Evolutionary conservation across 2,113 vertebrate species (phyloP).

Genomic region (Stegostoma tigrinum): DNA sequence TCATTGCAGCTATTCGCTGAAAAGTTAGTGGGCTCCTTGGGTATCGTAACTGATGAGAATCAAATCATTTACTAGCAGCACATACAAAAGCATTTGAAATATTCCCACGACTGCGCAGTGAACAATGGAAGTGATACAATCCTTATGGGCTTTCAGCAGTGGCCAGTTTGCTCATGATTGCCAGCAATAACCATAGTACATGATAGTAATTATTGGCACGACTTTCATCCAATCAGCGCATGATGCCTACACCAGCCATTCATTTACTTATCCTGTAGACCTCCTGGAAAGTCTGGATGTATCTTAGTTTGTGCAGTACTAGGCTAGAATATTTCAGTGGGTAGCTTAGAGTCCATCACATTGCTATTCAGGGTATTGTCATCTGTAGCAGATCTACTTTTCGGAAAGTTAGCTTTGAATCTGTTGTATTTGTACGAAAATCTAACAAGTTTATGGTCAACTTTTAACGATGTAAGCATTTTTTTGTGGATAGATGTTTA

Average conservation of each 20-base stretch:
- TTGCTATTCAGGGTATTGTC: background rate
- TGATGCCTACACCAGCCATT: background rate
- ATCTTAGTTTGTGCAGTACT: background rate
- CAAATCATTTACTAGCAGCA: background rate
- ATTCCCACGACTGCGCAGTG: too few relatives aligned
- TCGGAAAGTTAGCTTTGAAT: background rate
- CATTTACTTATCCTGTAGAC: background rate
- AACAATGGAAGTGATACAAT: background rate
- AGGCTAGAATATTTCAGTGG: background rate
- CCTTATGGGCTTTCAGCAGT: too few relatives aligned
- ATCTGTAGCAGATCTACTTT: background rate
- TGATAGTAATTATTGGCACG: background rate
- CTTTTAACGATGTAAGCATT: background rate
- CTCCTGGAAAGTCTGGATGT: background rate
- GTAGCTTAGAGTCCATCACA: background rate
- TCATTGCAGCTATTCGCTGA: background rate
- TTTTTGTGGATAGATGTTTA: background rate
- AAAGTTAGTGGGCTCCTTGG: background rate
- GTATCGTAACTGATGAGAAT: background rate
- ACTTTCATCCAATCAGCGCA: background rate
- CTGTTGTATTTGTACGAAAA: background rate
- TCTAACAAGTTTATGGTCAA: background rate
- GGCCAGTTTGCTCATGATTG: background rate
- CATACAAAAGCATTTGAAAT: background rate
- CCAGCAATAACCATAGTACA: background rate